Evolutionary conservation across 2,113 vertebrate genomes (phyloP), one percentile per base, ranked within the genome.

Genomic region (Machaerirhynchus nigripectus): DNA sequence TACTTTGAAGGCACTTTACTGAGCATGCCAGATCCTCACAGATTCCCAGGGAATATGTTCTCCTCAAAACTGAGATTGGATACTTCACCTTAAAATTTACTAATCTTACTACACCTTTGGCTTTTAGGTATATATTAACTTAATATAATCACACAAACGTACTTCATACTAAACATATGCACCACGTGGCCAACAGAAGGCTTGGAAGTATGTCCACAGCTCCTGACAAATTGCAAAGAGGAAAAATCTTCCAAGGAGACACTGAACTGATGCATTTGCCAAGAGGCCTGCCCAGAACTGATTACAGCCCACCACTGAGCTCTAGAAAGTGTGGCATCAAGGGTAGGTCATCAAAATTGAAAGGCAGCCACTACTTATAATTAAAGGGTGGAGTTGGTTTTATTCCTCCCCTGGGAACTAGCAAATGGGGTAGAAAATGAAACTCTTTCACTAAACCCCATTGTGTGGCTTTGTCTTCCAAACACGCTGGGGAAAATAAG

Each of bases 381-480:
- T 87, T 93, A 95, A 89, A 93, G 87, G 27, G 35, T 65, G 30
- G 9, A 15, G 31, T 23, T 28, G 35, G 3, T 1, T 70, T 71
- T 63, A 77, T 35, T 28, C 50, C 46, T 89, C 55, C 67, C 35
- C 84, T 63, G 55, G 33, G 52, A 89, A 39, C 21, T 19, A 64
- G 84, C 3, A 2, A 74, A 85, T 11, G 8, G 78, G 59, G 35
- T 30, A 35, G 82, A 80, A 94, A 96, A 80, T 59, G 9, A 97
- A 91, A 91, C 46, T 85, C 84, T 91, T 87, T 91, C 78, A 95
- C 80, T 79, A 79, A 83, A 50, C 20, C 55, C 35, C 70, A 67
- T 63, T 94, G 63, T 88, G 83, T 73, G 78, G 30, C 59, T 96
- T 90, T 96, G 87, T 95, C 81, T 93, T 92, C 70, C 59, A 74